Evolutionary conservation across 2,888 invertebrate genomes (phyloP).

Genomic region (Venusia cambrica): DNA sequence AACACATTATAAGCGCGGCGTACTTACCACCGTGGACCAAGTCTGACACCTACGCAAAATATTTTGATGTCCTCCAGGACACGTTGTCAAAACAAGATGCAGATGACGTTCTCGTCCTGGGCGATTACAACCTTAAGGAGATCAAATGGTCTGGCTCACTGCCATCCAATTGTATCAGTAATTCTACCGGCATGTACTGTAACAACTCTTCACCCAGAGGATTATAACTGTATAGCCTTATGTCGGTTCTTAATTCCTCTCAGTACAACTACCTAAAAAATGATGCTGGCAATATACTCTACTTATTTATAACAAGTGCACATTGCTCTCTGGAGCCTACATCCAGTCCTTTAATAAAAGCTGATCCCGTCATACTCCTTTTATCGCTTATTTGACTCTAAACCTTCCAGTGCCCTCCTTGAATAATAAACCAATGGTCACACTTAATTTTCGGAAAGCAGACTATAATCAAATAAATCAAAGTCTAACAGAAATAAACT

Average conservation of each 20-base stretch:
- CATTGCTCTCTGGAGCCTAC: background rate
- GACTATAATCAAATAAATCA: background rate
- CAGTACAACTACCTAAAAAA: background rate
- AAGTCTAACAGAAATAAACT: background rate
- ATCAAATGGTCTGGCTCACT: background rate
- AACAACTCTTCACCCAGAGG: background rate
- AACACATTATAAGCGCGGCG: background rate
- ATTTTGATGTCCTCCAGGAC: constrained; percentile 1
- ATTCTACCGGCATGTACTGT: too few relatives aligned
- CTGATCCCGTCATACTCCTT: background rate
- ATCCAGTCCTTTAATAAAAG: background rate
- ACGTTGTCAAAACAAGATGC: background rate
- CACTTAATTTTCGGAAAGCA: constrained; percentile 2
- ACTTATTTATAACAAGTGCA: constrained; percentile 1
- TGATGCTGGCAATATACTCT: constrained; percentile 1
- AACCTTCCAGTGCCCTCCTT: background rate
- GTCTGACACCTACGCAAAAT: background rate
- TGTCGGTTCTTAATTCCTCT: background rate
- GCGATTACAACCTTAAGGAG: constrained; percentile 1
- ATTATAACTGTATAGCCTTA: background rate
- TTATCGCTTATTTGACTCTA: background rate
- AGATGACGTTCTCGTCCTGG: background rate
- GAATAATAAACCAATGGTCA: background rate
- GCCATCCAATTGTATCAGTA: background rate
- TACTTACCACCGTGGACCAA: background rate